Evolutionary conservation across 1,140 invertebrate genomes (phyloP).

Genomic region (Lithobius niger): DNA sequence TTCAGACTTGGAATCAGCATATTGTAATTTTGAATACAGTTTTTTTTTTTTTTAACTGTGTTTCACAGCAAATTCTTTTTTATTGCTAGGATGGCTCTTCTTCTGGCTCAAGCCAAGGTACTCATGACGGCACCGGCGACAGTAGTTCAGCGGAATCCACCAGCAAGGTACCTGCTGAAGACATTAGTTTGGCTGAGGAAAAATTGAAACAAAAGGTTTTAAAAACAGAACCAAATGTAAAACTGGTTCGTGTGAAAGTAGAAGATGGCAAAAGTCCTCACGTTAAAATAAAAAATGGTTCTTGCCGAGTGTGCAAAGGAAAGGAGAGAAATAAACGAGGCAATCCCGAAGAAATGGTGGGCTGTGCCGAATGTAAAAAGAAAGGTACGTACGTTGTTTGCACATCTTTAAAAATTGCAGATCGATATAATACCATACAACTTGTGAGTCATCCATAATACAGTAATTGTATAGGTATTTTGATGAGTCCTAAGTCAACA

Average conservation of each 20-base stretch:
- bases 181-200: too few relatives aligned
- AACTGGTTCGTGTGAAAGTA: too few relatives aligned
- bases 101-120: slow-evolving; percentile 9
- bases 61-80: background rate
- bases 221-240: background rate
- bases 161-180: too few relatives aligned
- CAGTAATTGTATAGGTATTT: too few relatives aligned
- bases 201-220: too few relatives aligned
- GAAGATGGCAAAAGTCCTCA: too few relatives aligned
- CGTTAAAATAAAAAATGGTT: background rate
- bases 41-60: background rate
- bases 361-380: slow-evolving; percentile 57
- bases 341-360: slow-evolving; percentile 40
- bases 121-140: slow-evolving; percentile 8
- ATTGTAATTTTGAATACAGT: background rate
- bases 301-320: slow-evolving; percentile 15
- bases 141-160: slow-evolving; percentile 6
- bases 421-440: too few relatives aligned
- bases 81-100: background rate
- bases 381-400: too few relatives aligned
- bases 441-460: too few relatives aligned
- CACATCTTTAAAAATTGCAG: too few relatives aligned
- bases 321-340: slow-evolving; percentile 28
- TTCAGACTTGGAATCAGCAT: too few relatives aligned
- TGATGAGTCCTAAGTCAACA: too few relatives aligned